Conservation (phyloP, 2,113 vertebrate genomes). For the Suricata suricatta region DNA sequence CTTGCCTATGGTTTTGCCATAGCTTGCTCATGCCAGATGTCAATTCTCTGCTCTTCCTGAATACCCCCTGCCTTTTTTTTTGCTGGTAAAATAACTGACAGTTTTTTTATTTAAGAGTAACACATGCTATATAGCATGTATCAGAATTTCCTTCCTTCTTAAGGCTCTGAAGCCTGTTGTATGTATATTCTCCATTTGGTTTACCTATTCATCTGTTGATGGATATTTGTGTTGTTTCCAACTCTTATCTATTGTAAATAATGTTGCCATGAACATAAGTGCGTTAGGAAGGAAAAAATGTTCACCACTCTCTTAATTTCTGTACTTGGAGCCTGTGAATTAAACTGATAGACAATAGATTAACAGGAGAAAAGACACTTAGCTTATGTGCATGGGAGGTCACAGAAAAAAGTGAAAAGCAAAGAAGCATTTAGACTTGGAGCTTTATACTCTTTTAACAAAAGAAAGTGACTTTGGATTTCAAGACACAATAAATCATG, state of each 20-base stretch:
- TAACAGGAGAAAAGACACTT: neutral
- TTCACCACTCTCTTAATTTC: neutral
- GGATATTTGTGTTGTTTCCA: neutral
- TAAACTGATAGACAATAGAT: neutral
- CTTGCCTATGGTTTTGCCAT: neutral
- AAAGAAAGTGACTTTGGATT: neutral
- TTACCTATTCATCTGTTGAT: neutral
- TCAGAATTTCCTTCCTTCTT: neutral
- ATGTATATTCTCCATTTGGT: neutral
- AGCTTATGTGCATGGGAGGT: neutral
- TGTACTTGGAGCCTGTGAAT: neutral
- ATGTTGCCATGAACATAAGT: neutral
- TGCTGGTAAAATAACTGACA: neutral
- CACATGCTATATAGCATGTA: neutral
- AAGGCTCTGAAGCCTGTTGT: neutral
- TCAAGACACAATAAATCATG: neutral
- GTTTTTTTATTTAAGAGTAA: neutral
- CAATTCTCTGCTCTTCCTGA: neutral
- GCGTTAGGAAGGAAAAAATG: neutral
- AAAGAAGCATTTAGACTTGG: neutral
- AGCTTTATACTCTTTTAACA: neutral
- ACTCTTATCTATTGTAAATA: neutral
- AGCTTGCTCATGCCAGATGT: neutral
- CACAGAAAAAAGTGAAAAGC: slow-evolving; percentile 5
- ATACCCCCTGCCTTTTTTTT: neutral